A percentile compares a stretch with the other conserved stretches of the same genome.
Conservation (phyloP, 2,113 vertebrate genomes). For the Conger conger region DNA sequence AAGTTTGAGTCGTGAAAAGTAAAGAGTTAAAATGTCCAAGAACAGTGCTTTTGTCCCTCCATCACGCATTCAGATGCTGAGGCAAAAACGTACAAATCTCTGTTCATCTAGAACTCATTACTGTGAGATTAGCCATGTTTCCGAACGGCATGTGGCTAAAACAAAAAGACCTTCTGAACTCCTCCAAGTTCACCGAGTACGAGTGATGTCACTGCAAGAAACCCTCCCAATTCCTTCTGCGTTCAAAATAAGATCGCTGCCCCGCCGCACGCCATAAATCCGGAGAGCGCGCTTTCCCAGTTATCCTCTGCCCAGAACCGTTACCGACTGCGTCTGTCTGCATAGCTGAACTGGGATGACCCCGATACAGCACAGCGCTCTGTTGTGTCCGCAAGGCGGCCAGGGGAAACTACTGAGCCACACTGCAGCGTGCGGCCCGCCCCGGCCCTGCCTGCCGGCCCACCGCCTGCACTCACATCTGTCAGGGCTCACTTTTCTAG, state of each 20-base stretch:
- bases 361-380: slow-evolving; percentile 44
- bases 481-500: slow-evolving; percentile 28
- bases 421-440: slow-evolving; percentile 30
- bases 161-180: background rate
- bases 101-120: background rate
- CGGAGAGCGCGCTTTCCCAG: background rate
- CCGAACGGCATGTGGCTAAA: background rate
- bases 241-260: slow-evolving; percentile 22
- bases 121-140: background rate
- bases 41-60: background rate
- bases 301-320: slow-evolving; percentile 20
- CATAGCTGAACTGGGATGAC: slow-evolving; percentile 39
- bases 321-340: slow-evolving; percentile 36
- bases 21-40: too few species aligned
- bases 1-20: too few species aligned
- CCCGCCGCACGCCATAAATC: background rate
- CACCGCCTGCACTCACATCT: slow-evolving; percentile 10
- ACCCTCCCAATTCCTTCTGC: slow-evolving; percentile 6
- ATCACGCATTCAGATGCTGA: background rate
- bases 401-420: slow-evolving; percentile 24
- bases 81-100: background rate
- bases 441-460: background rate
- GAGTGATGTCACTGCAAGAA: background rate
- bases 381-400: slow-evolving; percentile 38
- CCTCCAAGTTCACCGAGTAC: background rate